phyloP scores from a whole-genome alignment of 2,888 invertebrate species.

The Glyphotaelius pellucidus region DNA sequence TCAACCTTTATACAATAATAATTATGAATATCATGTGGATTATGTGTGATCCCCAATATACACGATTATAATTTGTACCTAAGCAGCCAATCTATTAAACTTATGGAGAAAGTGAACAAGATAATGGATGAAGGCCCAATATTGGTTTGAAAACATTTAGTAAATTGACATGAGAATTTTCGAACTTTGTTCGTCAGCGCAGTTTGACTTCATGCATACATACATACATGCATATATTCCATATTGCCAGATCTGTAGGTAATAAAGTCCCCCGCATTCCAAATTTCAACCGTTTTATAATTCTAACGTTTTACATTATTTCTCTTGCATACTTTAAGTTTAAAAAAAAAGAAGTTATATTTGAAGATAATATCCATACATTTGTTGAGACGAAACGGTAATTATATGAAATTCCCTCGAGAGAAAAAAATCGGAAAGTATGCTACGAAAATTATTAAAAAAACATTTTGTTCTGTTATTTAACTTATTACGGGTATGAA shows the following conservation, averaged over 20 bases:
- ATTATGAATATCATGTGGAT: background rate
- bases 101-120: background rate
- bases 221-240: background rate
- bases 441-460: too few species aligned
- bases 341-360: too few species aligned
- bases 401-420: too few species aligned
- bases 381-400: too few species aligned
- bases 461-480: too few species aligned
- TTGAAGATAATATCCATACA: too few species aligned
- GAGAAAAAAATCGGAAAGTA: too few species aligned
- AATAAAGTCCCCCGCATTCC: background rate
- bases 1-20: background rate
- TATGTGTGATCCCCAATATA: background rate
- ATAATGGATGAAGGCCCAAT: too few species aligned
- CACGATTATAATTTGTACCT: background rate
- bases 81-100: background rate
- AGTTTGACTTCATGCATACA: background rate
- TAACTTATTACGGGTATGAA: too few species aligned
- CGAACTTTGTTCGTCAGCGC: background rate
- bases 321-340: too few species aligned
- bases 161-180: background rate
- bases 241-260: background rate
- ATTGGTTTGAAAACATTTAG: background rate
- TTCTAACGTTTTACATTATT: too few species aligned
- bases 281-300: too few species aligned